Evolutionary conservation across 2,888 invertebrate species (phyloP), one percentile per base, ranked within the genome.

Genomic region (Acrobasis suavella): DNA sequence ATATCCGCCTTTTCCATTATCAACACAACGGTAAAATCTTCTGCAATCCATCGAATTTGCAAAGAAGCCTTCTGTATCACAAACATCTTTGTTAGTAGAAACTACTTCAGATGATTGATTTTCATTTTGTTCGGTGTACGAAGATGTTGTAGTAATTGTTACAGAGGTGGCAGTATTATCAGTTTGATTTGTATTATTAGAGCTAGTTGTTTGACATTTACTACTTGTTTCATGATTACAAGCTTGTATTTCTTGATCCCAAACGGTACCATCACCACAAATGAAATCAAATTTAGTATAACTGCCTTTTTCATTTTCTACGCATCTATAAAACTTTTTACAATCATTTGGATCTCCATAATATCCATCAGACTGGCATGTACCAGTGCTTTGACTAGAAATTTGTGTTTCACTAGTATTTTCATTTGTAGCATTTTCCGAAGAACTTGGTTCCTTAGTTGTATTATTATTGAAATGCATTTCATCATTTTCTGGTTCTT

Each of bases 241-340:
- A 0, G 89, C 88, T 72, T 92, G 88, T 62, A 92, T 88, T 49
- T 91, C 82, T 68, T 93, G 89, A 77, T 94, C 94, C 96, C 96
- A 97, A 46, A 95, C 95, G 7, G 96, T 97, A 59, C 96, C 96
- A 62, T 95, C 93, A 2, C 95, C 95, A 81, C 97, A 97, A 14
- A 87, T 88, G 80, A 96, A 97, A 66, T 96, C 95, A 77, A 95
- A 95, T 83, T 93, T 94, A 58, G 86, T 94, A 72, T 90, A 95
- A 5, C 91, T 90, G 65, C 93, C 94, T 37, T 92, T 86, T 0
- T 94, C 94, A 75, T 94, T 93, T 64, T 92, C 89, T 32, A 96
- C 96, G 82, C 97, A 97, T 69, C 96, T 93, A 78, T 96, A 96
- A 86, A 96, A 97, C 79, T 95, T 96, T 65, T 92, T 94, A 76